Evolutionary conservation across 30 jellyfish, hydroid and myxozoan species (phyloP).

Genomic region (Aurelia coerulea): DNA sequence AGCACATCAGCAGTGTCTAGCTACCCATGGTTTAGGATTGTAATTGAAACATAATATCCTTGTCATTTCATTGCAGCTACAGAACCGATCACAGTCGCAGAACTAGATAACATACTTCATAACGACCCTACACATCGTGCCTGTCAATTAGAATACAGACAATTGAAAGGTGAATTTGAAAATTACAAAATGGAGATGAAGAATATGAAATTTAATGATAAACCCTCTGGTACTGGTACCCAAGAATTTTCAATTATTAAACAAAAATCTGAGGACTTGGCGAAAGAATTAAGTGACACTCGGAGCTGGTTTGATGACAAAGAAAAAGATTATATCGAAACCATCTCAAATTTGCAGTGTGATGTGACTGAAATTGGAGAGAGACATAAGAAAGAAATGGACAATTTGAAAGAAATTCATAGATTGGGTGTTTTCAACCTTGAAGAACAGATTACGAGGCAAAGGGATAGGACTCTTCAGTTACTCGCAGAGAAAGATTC

Average conservation of each 20-base stretch:
- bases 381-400: constrained; percentile 37
- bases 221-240: not conserved
- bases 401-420: constrained; percentile 29
- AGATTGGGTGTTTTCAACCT: constrained; percentile 32
- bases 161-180: constrained; percentile 89
- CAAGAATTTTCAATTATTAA: constrained; percentile 49
- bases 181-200: constrained; percentile 48
- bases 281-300: constrained; percentile 32
- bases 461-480: constrained; percentile 77
- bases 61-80: not conserved
- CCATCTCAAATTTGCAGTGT: constrained; percentile 69
- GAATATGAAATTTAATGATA: not conserved
- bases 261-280: constrained; percentile 58
- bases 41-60: no score
- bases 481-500: constrained; percentile 82
- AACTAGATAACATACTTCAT: constrained; percentile 72
- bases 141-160: constrained; percentile 83
- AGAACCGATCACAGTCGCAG: constrained; percentile 63
- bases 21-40: no score
- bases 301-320: constrained; percentile 55
- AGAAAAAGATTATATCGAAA: constrained; percentile 66
- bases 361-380: constrained; percentile 74
- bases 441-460: constrained; percentile 71
- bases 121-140: constrained; percentile 89
- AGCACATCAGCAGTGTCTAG: no score